phyloP scores from a whole-genome alignment of 2,888 invertebrate species.

The Lochmaea crataegi region DNA sequence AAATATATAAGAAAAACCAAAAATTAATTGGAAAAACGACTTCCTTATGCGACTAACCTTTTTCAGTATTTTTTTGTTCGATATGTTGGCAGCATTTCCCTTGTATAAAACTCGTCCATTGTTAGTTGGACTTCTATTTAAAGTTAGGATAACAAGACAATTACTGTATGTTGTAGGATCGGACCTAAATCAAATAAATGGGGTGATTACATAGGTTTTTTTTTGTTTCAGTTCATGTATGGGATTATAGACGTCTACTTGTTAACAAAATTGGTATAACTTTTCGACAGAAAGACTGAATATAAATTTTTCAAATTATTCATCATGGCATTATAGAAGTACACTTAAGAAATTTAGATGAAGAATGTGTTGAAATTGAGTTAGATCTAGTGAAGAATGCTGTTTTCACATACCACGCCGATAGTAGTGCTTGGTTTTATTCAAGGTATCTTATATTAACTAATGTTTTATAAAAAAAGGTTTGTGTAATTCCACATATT shows the following conservation, averaged over 20 bases:
- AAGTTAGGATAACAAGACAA: too few relatives aligned
- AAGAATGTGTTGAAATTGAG: slow-evolving; percentile 74
- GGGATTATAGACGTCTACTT: slow-evolving; percentile 95
- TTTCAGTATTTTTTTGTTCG: too few relatives aligned
- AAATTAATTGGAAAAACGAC: too few relatives aligned
- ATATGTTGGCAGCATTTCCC: too few relatives aligned
- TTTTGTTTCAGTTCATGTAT: slow-evolving; percentile 86
- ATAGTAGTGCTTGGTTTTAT: slow-evolving; percentile 99
- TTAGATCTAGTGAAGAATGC: slow-evolving; percentile 92
- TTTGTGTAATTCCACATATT: too few relatives aligned
- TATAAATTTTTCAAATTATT: slow-evolving; percentile 98
- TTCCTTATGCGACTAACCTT: too few relatives aligned
- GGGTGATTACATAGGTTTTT: neutral
- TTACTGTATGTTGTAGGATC: too few relatives aligned
- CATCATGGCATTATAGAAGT: slow-evolving; percentile 98
- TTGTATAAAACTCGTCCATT: too few relatives aligned
- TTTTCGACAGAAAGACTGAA: slow-evolving; percentile 90
- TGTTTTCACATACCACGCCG: slow-evolving; percentile 97
- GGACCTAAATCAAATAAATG: too few relatives aligned
- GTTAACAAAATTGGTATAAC: slow-evolving; percentile 79
- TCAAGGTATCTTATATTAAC: slow-evolving; percentile 65
- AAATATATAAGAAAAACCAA: too few relatives aligned
- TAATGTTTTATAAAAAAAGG: neutral
- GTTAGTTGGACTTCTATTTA: too few relatives aligned
- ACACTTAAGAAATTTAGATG: slow-evolving; percentile 62